Percentiles rank a stretch among this genome's conserved stretches.
Evolutionary conservation across 2,888 invertebrate species (phyloP).

Genomic region (Caenorhabditis panamensis): DNA sequence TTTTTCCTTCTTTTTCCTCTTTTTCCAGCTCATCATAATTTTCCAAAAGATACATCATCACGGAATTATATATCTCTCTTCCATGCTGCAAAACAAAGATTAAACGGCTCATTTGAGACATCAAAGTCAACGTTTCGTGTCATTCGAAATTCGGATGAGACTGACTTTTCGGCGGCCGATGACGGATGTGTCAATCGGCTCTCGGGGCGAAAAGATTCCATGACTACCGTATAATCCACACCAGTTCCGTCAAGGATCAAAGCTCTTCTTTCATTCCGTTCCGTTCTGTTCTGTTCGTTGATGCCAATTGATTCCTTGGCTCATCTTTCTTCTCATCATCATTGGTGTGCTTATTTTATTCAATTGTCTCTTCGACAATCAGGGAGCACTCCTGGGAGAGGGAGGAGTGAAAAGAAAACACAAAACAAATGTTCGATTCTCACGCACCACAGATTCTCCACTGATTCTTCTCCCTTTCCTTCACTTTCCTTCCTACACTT

Average conservation of each 20-base stretch:
- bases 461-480: background rate
- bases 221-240: constrained; percentile 1
- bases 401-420: constrained; percentile 35
- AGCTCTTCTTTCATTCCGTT: no score
- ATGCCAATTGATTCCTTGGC: background rate
- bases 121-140: background rate
- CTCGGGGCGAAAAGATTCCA: background rate
- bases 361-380: constrained; percentile 18
- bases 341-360: background rate
- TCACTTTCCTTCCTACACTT: constrained; percentile 24
- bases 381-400: background rate
- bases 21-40: background rate
- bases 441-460: constrained; percentile 46
- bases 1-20: background rate
- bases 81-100: constrained; percentile 5
- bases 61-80: background rate
- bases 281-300: no score
- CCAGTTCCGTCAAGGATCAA: no score
- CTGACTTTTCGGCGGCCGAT: background rate
- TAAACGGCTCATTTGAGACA: constrained; percentile 8
- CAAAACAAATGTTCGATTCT: constrained; percentile 58
- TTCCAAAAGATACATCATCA: background rate
- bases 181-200: background rate
- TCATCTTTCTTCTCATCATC: background rate
- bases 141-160: background rate